Evolutionary conservation across 2,888 invertebrate genomes (phyloP).

Genomic region (Cyrtodaria siliqua): DNA sequence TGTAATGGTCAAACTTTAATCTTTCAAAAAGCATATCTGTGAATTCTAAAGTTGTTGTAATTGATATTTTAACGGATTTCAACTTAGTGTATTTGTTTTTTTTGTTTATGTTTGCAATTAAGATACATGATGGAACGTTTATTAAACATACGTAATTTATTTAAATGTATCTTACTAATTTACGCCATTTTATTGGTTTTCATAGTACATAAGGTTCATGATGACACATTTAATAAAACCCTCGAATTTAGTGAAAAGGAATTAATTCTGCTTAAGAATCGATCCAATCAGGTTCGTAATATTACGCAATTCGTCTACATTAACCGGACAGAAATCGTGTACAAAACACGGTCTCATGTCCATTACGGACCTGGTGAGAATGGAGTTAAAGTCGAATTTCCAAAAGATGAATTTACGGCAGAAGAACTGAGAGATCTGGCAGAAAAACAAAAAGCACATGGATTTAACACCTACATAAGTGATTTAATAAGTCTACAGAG

Average conservation of each 20-base stretch:
- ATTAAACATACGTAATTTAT: not conserved
- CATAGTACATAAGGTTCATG: not conserved
- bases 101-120: too few relatives aligned
- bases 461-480: conserved; percentile 50
- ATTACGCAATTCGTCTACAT: conserved; percentile 10
- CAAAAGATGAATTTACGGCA: not conserved
- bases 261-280: not conserved
- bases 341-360: not conserved
- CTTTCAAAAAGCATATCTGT: too few relatives aligned
- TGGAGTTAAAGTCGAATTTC: conserved; percentile 15
- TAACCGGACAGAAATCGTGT: not conserved
- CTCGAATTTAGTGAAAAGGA: not conserved
- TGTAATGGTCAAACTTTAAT: too few relatives aligned
- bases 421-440: not conserved
- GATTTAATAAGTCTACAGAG: conserved; percentile 43
- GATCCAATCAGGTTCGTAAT: conserved; percentile 3
- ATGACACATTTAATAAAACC: not conserved
- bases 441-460: conserved; percentile 28
- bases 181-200: not conserved
- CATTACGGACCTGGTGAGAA: conserved; percentile 47
- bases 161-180: not conserved
- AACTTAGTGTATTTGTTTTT: too few relatives aligned
- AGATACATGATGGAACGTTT: too few relatives aligned
- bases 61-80: too few relatives aligned
- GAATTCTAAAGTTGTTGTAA: too few relatives aligned